Conservation (phyloP, 1,140 invertebrate genomes). For the Helicoverpa armigera region DNA sequence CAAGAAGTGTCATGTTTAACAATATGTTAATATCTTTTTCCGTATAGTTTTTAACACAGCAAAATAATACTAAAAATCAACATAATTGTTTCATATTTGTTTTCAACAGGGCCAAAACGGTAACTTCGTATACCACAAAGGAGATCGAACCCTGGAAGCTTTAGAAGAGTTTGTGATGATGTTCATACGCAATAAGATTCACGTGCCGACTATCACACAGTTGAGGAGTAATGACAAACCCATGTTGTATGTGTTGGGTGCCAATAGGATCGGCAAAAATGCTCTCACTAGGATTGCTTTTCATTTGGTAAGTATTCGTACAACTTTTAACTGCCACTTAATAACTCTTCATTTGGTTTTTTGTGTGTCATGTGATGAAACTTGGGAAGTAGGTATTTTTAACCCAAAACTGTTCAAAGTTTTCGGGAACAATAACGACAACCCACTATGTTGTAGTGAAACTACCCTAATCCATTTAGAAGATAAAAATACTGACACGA, state of each 20-base stretch:
- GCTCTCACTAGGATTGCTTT: constrained; percentile 72
- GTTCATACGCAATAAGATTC: constrained; percentile 64
- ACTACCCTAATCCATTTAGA: no score
- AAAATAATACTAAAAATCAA: constrained; percentile 10
- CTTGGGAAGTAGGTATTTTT: no score
- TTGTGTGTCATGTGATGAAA: no score
- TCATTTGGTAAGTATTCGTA: constrained; percentile 69
- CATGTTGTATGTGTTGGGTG: constrained; percentile 73
- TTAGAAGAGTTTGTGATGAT: constrained; percentile 73
- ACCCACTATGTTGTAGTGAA: neutral
- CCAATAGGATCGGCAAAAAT: constrained; percentile 65
- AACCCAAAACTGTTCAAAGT: neutral
- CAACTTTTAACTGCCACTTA: neutral
- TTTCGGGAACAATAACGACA: neutral
- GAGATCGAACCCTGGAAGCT: constrained; percentile 69
- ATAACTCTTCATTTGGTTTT: no score
- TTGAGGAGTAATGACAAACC: constrained; percentile 62
- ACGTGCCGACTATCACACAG: constrained; percentile 63
- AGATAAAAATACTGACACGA: no score
- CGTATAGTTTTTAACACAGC: neutral
- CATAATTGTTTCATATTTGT: neutral
- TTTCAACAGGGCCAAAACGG: constrained; percentile 73
- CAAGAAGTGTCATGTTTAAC: no score
- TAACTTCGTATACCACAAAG: constrained; percentile 69
- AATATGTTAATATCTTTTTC: neutral